Evolutionary conservation across 2,797 vertebrate genomes (phyloP).

Genomic region (Paratrypauchen microcephalus): DNA sequence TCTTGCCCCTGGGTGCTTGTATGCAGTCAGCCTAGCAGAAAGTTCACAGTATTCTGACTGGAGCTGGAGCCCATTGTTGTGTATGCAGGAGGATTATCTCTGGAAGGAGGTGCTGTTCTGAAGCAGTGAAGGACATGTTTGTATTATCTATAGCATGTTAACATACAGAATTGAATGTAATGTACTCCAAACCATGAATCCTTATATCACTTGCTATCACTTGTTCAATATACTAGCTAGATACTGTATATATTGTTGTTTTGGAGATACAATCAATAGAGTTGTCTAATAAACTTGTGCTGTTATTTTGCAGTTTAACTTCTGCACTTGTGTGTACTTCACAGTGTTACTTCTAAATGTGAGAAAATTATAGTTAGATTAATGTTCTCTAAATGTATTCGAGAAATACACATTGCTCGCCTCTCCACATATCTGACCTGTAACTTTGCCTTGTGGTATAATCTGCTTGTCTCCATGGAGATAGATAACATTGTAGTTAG

Average conservation of each 20-base stretch:
- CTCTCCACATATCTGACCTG: too few relatives aligned
- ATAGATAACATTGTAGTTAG: too few relatives aligned
- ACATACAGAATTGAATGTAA: background rate
- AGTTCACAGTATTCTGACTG: slow-evolving; percentile 50
- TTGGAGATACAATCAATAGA: too few relatives aligned
- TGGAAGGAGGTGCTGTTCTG: slow-evolving; percentile 10
- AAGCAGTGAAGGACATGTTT: slow-evolving; percentile 24
- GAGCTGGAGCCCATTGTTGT: slow-evolving; percentile 23
- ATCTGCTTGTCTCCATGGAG: too few relatives aligned
- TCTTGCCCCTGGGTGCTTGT: slow-evolving; percentile 34
- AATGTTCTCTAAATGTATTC: too few relatives aligned
- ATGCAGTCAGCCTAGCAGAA: slow-evolving; percentile 63
- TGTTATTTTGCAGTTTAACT: too few relatives aligned
- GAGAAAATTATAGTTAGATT: background rate
- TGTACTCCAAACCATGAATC: background rate
- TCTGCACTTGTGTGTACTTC: too few relatives aligned
- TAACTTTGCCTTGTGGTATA: too few relatives aligned
- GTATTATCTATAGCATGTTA: slow-evolving; percentile 15
- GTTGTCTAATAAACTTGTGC: too few relatives aligned
- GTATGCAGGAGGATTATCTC: slow-evolving; percentile 17
- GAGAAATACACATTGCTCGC: too few relatives aligned
- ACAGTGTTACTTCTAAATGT: too few relatives aligned
- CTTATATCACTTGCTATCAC: background rate
- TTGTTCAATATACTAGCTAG: background rate
- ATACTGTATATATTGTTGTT: too few relatives aligned